Percentiles rank a stretch among this genome's conserved stretches.
phyloP scores from a whole-genome alignment of 1,140 invertebrate species.

The Helicoverpa armigera region DNA sequence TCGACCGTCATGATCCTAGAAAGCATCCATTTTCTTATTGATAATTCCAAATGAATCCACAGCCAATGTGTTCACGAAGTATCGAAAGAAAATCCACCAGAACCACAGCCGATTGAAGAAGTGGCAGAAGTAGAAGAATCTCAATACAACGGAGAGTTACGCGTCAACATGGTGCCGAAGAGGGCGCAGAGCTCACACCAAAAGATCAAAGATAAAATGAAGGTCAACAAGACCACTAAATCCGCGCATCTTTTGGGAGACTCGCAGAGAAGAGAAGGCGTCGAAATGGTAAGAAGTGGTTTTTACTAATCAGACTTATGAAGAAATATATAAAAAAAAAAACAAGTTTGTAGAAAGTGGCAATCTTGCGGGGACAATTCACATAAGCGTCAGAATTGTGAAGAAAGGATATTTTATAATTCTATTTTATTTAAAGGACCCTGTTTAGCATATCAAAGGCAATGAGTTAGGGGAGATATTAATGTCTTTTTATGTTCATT shows the following conservation, averaged over 20 bases:
- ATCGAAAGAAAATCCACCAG: conserved; percentile 37
- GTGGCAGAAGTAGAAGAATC: conserved; percentile 52
- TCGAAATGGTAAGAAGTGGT: conserved; percentile 58
- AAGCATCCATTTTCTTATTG: background rate
- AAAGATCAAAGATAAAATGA: conserved; percentile 62
- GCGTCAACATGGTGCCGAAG: conserved; percentile 69
- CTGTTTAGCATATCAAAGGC: too few relatives aligned
- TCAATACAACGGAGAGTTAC: conserved; percentile 29
- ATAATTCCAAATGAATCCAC: background rate
- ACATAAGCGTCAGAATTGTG: too few relatives aligned
- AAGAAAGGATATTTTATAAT: too few relatives aligned
- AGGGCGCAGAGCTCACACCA: conserved; percentile 77
- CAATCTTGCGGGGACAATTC: too few relatives aligned
- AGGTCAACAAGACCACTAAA: conserved; percentile 73
- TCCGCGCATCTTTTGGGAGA: conserved; percentile 75
- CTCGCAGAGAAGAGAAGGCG: conserved; percentile 53
- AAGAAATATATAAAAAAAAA: too few relatives aligned
- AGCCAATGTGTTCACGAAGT: conserved; percentile 62
- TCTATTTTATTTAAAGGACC: too few relatives aligned
- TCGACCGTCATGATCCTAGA: background rate
- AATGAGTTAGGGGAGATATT: too few relatives aligned
- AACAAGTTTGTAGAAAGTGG: too few relatives aligned
- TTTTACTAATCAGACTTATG: background rate
- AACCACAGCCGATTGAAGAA: conserved; percentile 42
- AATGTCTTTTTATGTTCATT: background rate